These are phyloP conservation scores for Mongoloraphidia duomilia DNA, from an alignment of 2,888 invertebrate genomes.

Conservation along the genomic window DNA sequence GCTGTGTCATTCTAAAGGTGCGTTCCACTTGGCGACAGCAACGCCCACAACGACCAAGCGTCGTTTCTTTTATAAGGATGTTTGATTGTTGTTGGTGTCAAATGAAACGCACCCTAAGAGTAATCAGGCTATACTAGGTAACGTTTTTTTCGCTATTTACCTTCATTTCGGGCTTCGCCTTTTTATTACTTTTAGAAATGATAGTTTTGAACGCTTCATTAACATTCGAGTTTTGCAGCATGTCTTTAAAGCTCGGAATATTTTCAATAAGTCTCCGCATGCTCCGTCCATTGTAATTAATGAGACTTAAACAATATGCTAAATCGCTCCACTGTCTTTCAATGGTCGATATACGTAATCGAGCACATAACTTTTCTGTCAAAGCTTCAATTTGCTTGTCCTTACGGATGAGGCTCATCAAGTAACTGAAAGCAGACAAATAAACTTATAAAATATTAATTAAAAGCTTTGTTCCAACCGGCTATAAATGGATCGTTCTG, in stretches of 20 bases:
- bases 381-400: conserved; percentile 81
- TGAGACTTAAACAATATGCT: conserved; percentile 71
- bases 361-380: conserved; percentile 77
- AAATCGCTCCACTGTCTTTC: conserved; percentile 77
- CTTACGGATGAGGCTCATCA: conserved; percentile 73
- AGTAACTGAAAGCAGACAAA: conserved; percentile 39
- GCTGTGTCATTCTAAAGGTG: no score
- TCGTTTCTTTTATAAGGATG: no score
- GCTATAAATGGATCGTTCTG: no score
- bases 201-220: conserved; percentile 56
- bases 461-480: no score
- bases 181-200: conserved; percentile 47
- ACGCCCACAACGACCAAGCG: no score
- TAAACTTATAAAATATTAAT: conserved; percentile 2
- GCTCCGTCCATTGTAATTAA: conserved; percentile 63
- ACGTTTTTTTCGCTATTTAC: conserved; percentile 25
- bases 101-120: no score
- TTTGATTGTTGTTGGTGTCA: no score
- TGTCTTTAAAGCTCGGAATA: conserved; percentile 59
- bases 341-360: conserved; percentile 60
- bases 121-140: no score
- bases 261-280: conserved; percentile 66
- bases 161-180: conserved; percentile 53
- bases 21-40: no score
- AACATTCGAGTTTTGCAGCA: conserved; percentile 55